Percentiles rank a stretch among this genome's conserved stretches.
These are phyloP conservation scores for Andrena dorsata DNA, from an alignment of 2,888 invertebrate species.

Conservation along the genomic window DNA sequence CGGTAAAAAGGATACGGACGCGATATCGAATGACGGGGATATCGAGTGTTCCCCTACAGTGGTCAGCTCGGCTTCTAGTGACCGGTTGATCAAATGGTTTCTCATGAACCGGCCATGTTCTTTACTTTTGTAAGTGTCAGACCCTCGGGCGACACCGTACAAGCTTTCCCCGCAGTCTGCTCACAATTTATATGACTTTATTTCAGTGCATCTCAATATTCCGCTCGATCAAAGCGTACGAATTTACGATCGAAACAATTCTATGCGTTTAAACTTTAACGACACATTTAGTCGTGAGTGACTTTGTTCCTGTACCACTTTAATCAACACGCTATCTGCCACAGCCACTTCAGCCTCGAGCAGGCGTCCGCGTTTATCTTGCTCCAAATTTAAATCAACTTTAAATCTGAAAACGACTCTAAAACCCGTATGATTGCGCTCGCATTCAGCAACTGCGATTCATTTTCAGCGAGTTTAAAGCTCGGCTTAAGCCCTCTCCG, in stretches of 20 bases:
- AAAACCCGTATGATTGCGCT: slow-evolving; percentile 2
- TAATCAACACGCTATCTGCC: slow-evolving; percentile 36
- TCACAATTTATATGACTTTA: not conserved
- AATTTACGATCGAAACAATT: not conserved
- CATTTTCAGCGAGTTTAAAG: slow-evolving; percentile 37
- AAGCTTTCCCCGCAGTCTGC: no score
- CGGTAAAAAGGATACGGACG: slow-evolving; percentile 72
- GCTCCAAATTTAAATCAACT: slow-evolving; percentile 46
- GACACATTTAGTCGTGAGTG: not conserved
- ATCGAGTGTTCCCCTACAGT: slow-evolving; percentile 58
- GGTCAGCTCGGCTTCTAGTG: slow-evolving; percentile 53
- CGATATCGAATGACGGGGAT: slow-evolving; percentile 70
- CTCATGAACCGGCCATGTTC: slow-evolving; percentile 23
- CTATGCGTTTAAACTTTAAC: not conserved
- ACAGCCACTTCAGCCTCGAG: not conserved
- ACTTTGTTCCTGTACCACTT: slow-evolving; percentile 21
- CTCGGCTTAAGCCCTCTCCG: slow-evolving; percentile 17
- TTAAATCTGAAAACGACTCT: slow-evolving; percentile 33
- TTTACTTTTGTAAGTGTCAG: not conserved
- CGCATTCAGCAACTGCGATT: slow-evolving; percentile 23
- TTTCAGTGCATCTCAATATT: not conserved
- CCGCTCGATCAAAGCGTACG: not conserved
- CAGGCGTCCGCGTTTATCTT: slow-evolving; percentile 20
- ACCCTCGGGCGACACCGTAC: not conserved
- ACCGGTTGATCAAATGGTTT: slow-evolving; percentile 25